phyloP scores from a whole-genome alignment of 1,140 invertebrate genomes.

The Eurosta solidaginis region DNA sequence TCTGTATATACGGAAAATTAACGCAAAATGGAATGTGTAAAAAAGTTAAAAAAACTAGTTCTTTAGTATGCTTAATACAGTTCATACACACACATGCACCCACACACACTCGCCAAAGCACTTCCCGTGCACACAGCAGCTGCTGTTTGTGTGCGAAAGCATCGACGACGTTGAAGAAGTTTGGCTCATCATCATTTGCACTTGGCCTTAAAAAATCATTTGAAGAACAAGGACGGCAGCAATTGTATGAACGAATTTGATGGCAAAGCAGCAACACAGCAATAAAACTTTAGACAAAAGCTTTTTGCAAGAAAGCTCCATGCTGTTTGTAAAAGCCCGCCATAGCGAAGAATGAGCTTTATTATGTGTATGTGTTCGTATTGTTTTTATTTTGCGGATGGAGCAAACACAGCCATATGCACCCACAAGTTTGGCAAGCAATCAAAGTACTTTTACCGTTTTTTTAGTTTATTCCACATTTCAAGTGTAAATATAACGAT shows the following conservation, averaged over 20 bases:
- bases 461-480: no score
- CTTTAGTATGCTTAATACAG: slow-evolving; percentile 8
- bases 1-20: not conserved
- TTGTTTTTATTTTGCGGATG: no score
- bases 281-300: not conserved
- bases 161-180: not conserved
- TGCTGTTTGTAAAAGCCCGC: not conserved
- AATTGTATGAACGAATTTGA: slow-evolving; percentile 11
- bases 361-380: no score
- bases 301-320: not conserved
- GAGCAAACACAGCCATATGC: no score
- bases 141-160: slow-evolving; percentile 1
- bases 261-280: not conserved
- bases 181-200: slow-evolving; percentile 38
- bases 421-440: no score
- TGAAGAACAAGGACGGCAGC: slow-evolving; percentile 59
- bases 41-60: not conserved
- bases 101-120: not conserved
- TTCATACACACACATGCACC: not conserved
- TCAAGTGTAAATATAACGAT: no score
- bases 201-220: slow-evolving; percentile 57
- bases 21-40: not conserved
- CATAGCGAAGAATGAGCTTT: no score
- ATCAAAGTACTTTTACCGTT: no score
- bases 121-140: no score